Conservation (phyloP, 2,113 vertebrate species). For the Oreotrochilus melanogaster region DNA sequence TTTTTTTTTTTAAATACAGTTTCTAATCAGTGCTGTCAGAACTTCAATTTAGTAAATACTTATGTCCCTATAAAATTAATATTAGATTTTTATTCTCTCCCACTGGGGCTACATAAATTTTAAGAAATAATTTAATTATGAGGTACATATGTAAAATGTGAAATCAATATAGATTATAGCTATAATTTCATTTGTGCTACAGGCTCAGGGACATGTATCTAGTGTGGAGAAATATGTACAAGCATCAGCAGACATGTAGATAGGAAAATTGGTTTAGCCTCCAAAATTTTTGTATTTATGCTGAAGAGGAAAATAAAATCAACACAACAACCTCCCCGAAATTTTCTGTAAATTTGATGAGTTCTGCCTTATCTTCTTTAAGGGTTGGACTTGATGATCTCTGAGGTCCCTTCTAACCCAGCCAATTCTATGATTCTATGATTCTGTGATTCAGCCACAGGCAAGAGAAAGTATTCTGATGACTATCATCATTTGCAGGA, state of each 20-base stretch:
- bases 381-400: no score
- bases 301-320: neutral
- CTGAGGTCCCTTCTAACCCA: no score
- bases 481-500: neutral
- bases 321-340: neutral
- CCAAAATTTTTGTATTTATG: neutral
- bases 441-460: no score
- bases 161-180: neutral
- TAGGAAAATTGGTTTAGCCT: neutral
- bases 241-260: neutral
- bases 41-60: slow-evolving; percentile 35
- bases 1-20: neutral
- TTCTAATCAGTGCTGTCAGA: slow-evolving; percentile 24
- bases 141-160: neutral
- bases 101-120: neutral
- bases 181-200: neutral
- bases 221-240: neutral
- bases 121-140: neutral
- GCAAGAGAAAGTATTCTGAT: neutral
- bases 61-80: slow-evolving; percentile 8
- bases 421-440: no score
- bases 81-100: neutral
- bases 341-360: neutral
- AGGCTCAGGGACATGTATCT: neutral
- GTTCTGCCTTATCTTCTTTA: neutral